Evolutionary conservation across 2,888 invertebrate genomes (phyloP).

Genomic region (Standfussiana lucernea): DNA sequence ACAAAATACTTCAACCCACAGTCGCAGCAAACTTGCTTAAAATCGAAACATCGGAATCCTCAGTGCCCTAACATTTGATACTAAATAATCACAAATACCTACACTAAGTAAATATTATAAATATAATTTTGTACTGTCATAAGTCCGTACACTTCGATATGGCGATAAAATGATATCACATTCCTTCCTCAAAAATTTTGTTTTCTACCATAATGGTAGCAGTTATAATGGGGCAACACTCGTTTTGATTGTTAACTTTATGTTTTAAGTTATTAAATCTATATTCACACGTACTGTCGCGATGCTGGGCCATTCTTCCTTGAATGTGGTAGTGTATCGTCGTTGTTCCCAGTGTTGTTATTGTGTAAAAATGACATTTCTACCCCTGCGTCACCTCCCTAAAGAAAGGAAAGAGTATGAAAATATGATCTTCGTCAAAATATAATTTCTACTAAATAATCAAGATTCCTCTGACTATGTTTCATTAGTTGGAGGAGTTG

Average conservation of each 20-base stretch:
- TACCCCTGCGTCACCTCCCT: slow-evolving; percentile 88
- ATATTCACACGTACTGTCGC: slow-evolving; percentile 84
- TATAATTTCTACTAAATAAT: neutral
- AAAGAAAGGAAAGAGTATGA: slow-evolving; percentile 51
- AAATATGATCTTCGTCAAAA: slow-evolving; percentile 5
- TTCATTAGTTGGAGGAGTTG: neutral
- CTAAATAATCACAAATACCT: slow-evolving; percentile 62
- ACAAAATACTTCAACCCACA: slow-evolving; percentile 31
- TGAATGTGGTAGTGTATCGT: slow-evolving; percentile 83
- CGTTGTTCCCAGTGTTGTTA: slow-evolving; percentile 89
- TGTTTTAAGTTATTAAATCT: slow-evolving; percentile 20
- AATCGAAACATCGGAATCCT: slow-evolving; percentile 29
- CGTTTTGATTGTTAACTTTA: slow-evolving; percentile 46
- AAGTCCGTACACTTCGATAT: slow-evolving; percentile 76
- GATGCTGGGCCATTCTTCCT: slow-evolving; percentile 84
- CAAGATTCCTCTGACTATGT: neutral
- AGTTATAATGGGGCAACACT: slow-evolving; percentile 53
- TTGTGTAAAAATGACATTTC: slow-evolving; percentile 94
- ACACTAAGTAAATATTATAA: slow-evolving; percentile 67
- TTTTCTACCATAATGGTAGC: slow-evolving; percentile 73
- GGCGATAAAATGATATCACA: slow-evolving; percentile 80
- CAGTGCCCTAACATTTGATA: slow-evolving; percentile 47
- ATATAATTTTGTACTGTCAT: slow-evolving; percentile 85
- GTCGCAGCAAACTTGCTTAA: slow-evolving; percentile 32
- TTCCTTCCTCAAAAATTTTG: slow-evolving; percentile 60